Conservation (phyloP, 1,140 invertebrate genomes). For the Drosophila insularis region DNA sequence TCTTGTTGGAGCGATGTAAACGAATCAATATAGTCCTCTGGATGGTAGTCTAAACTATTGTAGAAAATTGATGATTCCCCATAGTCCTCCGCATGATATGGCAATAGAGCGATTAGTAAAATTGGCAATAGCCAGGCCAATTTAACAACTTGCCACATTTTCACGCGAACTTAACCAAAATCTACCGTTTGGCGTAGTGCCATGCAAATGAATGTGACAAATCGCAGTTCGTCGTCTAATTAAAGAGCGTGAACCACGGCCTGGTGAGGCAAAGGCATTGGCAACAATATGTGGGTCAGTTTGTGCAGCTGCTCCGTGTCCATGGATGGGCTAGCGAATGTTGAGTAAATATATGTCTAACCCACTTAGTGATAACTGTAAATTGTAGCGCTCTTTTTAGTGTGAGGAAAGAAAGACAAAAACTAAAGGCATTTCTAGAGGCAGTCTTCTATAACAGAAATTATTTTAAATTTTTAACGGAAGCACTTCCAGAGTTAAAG, state of each 20-base stretch:
- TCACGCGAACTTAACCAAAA: neutral
- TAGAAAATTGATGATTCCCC: conserved; percentile 24
- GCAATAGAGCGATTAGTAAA: conserved; percentile 13
- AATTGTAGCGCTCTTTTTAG: conserved; percentile 54
- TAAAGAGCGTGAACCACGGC: conserved; percentile 6
- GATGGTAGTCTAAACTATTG: conserved; percentile 38
- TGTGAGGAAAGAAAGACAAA: neutral
- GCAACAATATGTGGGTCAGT: conserved; percentile 59
- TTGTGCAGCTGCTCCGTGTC: conserved; percentile 61
- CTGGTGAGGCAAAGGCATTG: neutral
- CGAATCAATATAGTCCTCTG: conserved; percentile 47
- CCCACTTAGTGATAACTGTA: conserved; percentile 39
- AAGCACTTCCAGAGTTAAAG: neutral
- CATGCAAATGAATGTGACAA: conserved; percentile 7
- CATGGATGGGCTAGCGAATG: conserved; percentile 7
- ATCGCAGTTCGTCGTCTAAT: conserved; percentile 2
- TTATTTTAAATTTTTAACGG: no score
- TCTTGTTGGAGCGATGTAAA: conserved; percentile 34
- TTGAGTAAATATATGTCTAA: conserved; percentile 53
- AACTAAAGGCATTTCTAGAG: neutral
- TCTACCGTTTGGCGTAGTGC: neutral
- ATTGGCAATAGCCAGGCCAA: neutral
- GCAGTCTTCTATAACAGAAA: no score
- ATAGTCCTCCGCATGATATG: conserved; percentile 32
- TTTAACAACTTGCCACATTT: neutral